Base-by-base conservation (phyloP, 2,888 invertebrate species). In the Monochamus alternatus region DNA sequence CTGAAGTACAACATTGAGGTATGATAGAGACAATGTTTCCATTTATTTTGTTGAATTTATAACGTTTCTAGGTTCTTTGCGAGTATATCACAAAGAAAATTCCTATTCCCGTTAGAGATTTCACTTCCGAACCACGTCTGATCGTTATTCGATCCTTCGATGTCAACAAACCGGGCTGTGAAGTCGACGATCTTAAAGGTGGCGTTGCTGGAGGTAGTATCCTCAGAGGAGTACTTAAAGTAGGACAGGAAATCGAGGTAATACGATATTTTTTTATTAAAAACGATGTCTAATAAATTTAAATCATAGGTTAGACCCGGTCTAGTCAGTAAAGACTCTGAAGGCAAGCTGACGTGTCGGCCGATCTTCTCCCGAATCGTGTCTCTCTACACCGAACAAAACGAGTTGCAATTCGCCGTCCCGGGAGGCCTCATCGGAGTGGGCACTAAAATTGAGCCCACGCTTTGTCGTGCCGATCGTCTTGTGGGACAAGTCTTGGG, bases 371-470 rank as follows among this genome's bases (percentile, higher is more conserved):
- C 98, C 0, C 93, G 96, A 80, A 98, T 99, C 87, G 97, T 99
- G 14, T 99, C 99, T 0, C 91, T 99, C 75, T 98, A 95, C 89
- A 97, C 99, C 58, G 99, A 99, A 89, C 98, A 99, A 90, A 99
- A 99, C 90, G 98, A 97, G 89, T 92, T 99, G 74, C 98, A 98
- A 89, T 99, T 96, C 90, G 99, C 99, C 31, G 99, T 99, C 72
- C 99, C 99, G 74, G 99, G 99, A 80, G 99, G 99, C n/a, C 92
- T 99, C 68, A 99, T 99, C 86, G 99, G 98, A 87, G 99, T 99
- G 32, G 99, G 99, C 81, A 99, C 99, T 4, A 97, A 97, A 90
- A 99, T 99, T 86, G 99, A 99, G 89, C 99, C 99, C 2, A 99
- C 99, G 0, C 91, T 99, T 66, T 99, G 99, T 88, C 93, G 99